phyloP scores from a whole-genome alignment of 1,140 invertebrate species.

The Apocrypta bakeri region DNA sequence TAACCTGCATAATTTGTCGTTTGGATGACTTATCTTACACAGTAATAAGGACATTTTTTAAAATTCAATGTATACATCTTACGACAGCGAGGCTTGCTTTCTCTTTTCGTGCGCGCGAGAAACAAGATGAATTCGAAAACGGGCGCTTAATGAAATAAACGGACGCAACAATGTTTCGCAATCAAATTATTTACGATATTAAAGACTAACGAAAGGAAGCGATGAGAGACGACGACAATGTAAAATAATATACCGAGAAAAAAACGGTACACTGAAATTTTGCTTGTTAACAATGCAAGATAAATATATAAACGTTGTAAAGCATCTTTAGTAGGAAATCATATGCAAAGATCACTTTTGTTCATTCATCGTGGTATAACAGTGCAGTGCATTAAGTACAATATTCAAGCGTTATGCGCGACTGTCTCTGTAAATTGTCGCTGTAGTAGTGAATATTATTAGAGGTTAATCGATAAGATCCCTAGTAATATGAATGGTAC shows the following conservation, averaged over 20 bases:
- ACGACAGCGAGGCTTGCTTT: constrained; percentile 67
- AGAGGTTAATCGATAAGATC: constrained; percentile 66
- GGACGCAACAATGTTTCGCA: constrained; percentile 37
- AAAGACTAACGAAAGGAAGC: constrained; percentile 45
- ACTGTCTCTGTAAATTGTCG: constrained; percentile 52
- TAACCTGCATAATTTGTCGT: constrained; percentile 58
- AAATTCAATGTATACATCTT: constrained; percentile 22
- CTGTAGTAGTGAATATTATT: constrained; percentile 57
- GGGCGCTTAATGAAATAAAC: neutral
- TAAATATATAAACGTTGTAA: constrained; percentile 46
- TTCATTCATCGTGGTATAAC: constrained; percentile 45
- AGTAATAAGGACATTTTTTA: constrained; percentile 38
- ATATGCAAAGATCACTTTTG: constrained; percentile 28
- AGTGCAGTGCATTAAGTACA: constrained; percentile 48
- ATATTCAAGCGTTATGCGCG: constrained; percentile 48
- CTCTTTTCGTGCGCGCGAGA: constrained; percentile 38
- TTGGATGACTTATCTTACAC: constrained; percentile 29
- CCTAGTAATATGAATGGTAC: constrained; percentile 67
- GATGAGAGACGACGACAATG: constrained; percentile 52
- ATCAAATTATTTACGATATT: constrained; percentile 48
- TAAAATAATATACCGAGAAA: constrained; percentile 53
- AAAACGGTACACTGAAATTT: constrained; percentile 29
- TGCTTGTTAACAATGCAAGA: constrained; percentile 36
- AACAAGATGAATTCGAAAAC: constrained; percentile 11
- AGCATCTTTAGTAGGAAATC: constrained; percentile 34